Evolutionary conservation across 2,797 vertebrate species (phyloP), one percentile per base, ranked within the genome.

Genomic region (Erpetoichthys calabaricus): DNA sequence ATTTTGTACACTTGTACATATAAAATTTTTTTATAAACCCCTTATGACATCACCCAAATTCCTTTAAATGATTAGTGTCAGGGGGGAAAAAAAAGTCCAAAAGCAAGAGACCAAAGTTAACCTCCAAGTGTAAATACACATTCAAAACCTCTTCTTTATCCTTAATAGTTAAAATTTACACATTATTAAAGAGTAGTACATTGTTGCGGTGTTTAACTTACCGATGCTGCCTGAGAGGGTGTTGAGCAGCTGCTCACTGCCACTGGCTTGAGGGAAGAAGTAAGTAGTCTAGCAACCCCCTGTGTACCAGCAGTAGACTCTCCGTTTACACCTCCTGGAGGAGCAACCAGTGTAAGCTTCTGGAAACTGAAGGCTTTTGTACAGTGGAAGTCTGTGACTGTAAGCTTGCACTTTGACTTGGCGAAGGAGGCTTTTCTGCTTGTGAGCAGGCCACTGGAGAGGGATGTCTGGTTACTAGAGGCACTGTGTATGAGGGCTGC

Each of bases 261-360:
- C 8, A 78, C 64, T 6, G 82, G 81, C 67, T 87, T 86, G 46
- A 86, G 70, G 52, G 86, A 86, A 4, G 86, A 86, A 45, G 86
- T 89, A 70, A 89, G 57, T 61, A 89, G 44, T 61, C 87, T 88
- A 61, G 86, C 86, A 60, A 89, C 86, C 1, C 86, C 86, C 68
- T 87, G 86, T 3, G 83, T 88, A 58, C 86, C 86, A 49, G 81
- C 79, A 0, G 82, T 71, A 5, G 84, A 81, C 64, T 86, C 82
- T 65, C 83, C 85, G 0, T 82, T 86, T 44, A 80, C 82, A 50
- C 85, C 85, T 5, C 85, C 83, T 0, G 86, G 86, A 8, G 86
- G 86, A 2, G 86, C 86, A 65, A 89, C 83, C 62, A 89, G 65
- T 7, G 86, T 89, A 58, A 89, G 72, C 67, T 87, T 89, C 71